phyloP scores from a whole-genome alignment of 2,888 invertebrate genomes.

The Orthosia cruda region DNA sequence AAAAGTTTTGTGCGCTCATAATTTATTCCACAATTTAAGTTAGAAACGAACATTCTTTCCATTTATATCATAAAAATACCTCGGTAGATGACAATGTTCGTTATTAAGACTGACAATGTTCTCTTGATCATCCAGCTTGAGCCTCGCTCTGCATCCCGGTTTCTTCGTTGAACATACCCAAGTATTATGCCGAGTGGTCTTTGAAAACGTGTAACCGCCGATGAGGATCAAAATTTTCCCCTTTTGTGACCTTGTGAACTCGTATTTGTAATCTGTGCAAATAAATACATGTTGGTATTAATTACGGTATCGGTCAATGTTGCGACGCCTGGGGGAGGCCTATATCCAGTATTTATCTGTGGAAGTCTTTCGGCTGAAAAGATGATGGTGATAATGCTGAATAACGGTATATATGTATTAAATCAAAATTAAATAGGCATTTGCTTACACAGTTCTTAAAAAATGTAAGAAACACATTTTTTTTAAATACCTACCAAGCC shows the following conservation, averaged over 20 bases:
- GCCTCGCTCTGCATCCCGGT: constrained; percentile 51
- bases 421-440: too few relatives aligned
- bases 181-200: neutral
- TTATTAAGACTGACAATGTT: constrained; percentile 36
- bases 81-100: constrained; percentile 51
- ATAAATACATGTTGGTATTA: neutral
- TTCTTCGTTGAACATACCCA: constrained; percentile 68
- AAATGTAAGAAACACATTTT: too few relatives aligned
- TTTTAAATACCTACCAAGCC: too few relatives aligned
- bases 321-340: too few relatives aligned
- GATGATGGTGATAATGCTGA: too few relatives aligned
- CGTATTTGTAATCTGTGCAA: constrained; percentile 35
- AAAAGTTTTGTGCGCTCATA: too few relatives aligned
- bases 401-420: too few relatives aligned
- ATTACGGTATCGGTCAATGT: too few relatives aligned
- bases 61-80: constrained; percentile 5
- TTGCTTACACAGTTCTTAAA: too few relatives aligned
- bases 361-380: too few relatives aligned
- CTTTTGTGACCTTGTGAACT: constrained; percentile 48
- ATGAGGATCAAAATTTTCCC: constrained; percentile 68
- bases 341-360: too few relatives aligned
- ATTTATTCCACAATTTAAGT: neutral
- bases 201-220: constrained; percentile 72
- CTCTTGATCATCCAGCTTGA: constrained; percentile 6
- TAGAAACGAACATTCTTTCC: constrained; percentile 3